Percentiles rank a stretch among this genome's conserved stretches.
These are phyloP conservation scores for Nesogale talazaci DNA, from an alignment of 2,113 vertebrate species.

Conservation along the genomic window DNA sequence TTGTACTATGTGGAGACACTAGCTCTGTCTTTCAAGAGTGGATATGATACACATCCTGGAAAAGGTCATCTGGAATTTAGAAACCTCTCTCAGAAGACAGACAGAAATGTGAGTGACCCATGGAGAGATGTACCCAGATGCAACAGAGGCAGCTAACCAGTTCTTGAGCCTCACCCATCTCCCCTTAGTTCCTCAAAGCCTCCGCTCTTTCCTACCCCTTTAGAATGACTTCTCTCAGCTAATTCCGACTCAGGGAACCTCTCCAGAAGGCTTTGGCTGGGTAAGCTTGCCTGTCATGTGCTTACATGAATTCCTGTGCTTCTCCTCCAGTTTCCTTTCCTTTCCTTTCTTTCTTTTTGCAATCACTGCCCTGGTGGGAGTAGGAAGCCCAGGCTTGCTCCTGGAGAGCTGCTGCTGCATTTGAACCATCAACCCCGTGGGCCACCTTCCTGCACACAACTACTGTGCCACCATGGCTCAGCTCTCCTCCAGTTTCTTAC, in stretches of 20 bases:
- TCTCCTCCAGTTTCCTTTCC: too few relatives aligned
- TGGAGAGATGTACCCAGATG: neutral
- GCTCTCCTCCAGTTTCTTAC: neutral
- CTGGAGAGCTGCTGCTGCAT: too few relatives aligned
- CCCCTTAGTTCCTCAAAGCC: neutral
- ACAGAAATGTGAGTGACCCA: neutral
- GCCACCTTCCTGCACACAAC: too few relatives aligned
- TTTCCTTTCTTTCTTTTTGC: too few relatives aligned
- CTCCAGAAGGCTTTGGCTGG: neutral
- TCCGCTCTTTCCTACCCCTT: neutral
- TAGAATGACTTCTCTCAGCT: neutral
- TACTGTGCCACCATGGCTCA: too few relatives aligned
- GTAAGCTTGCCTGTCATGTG: fast-evolving
- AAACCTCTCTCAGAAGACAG: neutral
- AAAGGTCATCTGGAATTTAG: neutral
- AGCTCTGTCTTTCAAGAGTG: neutral
- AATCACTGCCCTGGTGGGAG: too few relatives aligned
- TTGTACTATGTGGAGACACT: neutral
- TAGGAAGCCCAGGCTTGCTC: too few relatives aligned
- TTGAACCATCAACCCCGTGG: too few relatives aligned
- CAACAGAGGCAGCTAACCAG: neutral
- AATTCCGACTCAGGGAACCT: neutral
- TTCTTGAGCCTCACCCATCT: neutral
- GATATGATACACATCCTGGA: neutral
- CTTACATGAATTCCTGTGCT: neutral